phyloP scores from a whole-genome alignment of 53 echinoderm and acorn worm genomes.

The Actinopyga echinites region DNA sequence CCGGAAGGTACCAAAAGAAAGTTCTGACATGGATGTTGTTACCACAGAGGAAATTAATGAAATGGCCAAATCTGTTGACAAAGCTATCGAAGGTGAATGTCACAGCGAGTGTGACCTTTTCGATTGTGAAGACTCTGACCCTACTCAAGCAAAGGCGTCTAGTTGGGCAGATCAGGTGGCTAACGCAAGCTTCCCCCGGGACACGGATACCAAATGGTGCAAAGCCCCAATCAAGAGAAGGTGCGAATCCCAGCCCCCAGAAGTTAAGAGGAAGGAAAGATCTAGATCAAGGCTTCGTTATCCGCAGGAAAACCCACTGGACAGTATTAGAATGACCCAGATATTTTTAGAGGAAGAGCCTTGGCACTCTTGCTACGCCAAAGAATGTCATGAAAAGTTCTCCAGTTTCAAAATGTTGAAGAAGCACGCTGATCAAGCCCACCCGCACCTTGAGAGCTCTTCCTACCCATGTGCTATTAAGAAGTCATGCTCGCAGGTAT shows the following conservation, averaged over 20 bases:
- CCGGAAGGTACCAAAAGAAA: too few species aligned
- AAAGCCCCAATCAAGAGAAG: not conserved
- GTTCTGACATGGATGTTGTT: too few species aligned
- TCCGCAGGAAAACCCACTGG: not conserved
- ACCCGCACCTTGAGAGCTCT: not conserved
- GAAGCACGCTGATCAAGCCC: not conserved
- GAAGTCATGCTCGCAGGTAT: not conserved
- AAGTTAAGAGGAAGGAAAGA: not conserved
- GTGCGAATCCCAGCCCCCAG: not conserved
- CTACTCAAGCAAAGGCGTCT: not conserved
- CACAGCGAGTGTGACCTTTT: too few species aligned
- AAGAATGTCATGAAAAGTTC: not conserved
- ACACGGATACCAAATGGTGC: not conserved
- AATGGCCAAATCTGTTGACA: too few species aligned
- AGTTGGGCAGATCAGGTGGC: not conserved
- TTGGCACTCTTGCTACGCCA: conserved; percentile 5
- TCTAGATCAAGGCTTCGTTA: not conserved
- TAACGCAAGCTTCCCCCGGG: not conserved
- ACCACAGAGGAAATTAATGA: too few species aligned
- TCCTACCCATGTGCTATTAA: conserved; percentile 1
- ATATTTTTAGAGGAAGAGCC: not conserved
- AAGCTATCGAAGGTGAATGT: too few species aligned
- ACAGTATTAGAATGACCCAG: not conserved
- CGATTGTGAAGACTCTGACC: too few species aligned
- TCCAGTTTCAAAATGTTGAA: not conserved